Evolutionary conservation across 2,113 vertebrate genomes (phyloP).

Genomic region (Sminthopsis crassicaudata): DNA sequence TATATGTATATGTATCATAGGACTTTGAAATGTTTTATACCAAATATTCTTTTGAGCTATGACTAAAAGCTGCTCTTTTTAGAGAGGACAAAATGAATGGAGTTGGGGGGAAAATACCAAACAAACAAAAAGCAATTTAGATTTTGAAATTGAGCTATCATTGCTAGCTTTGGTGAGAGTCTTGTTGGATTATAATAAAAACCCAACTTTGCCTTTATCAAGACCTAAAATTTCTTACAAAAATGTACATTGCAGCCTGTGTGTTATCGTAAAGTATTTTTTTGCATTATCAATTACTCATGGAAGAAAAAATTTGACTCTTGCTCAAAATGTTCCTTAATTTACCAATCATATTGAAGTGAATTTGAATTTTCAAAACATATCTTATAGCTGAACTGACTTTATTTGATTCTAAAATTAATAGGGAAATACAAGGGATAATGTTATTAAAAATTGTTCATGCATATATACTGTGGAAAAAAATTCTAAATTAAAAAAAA

Average conservation of each 20-base stretch:
- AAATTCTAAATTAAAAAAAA: too few species aligned
- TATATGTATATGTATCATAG: too few species aligned
- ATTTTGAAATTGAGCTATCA: neutral
- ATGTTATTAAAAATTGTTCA: too few species aligned
- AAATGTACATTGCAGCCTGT: neutral
- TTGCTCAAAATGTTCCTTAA: neutral
- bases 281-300: neutral
- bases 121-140: neutral
- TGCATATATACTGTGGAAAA: too few species aligned
- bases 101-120: neutral
- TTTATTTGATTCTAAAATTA: neutral
- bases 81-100: neutral
- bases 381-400: neutral
- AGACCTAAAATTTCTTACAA: neutral
- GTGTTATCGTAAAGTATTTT: neutral
- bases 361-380: neutral
- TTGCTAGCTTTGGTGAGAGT: neutral
- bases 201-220: neutral
- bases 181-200: neutral
- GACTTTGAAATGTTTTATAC: too few species aligned
- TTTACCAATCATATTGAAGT: neutral
- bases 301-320: neutral
- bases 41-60: too few species aligned
- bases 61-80: neutral
- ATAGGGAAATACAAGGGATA: too few species aligned